These are phyloP conservation scores for Acipenser oxyrinchus DNA, from an alignment of 2,797 vertebrate species.

Conservation along the genomic window DNA sequence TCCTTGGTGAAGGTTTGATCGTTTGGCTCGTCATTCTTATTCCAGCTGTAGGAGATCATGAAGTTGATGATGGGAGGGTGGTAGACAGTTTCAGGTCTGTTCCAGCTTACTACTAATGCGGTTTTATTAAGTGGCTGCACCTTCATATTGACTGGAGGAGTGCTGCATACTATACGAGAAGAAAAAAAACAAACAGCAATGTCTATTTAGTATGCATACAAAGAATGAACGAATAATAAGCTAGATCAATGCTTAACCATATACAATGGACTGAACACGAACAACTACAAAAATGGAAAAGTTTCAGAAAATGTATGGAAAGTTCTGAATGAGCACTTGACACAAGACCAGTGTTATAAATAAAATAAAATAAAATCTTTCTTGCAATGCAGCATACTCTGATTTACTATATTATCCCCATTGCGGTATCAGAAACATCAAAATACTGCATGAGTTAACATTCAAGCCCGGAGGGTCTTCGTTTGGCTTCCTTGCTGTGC, in stretches of 20 bases:
- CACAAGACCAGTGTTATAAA: too few relatives aligned
- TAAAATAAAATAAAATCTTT: slow-evolving; percentile 26
- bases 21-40: slow-evolving; percentile 85
- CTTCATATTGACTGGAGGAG: slow-evolving; percentile 89
- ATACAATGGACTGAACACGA: too few relatives aligned
- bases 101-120: slow-evolving; percentile 83
- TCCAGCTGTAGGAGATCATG: slow-evolving; percentile 95
- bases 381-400: slow-evolving; percentile 32
- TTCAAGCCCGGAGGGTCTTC: slow-evolving; percentile 27
- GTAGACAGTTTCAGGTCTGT: slow-evolving; percentile 78
- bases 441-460: slow-evolving; percentile 40
- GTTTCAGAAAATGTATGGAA: too few relatives aligned
- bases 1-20: slow-evolving; percentile 88
- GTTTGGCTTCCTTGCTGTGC: slow-evolving; percentile 1
- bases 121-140: slow-evolving; percentile 86
- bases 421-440: slow-evolving; percentile 25
- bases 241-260: too few relatives aligned
- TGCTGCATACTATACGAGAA: slow-evolving; percentile 77
- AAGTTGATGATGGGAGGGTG: slow-evolving; percentile 91
- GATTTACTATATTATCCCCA: slow-evolving; percentile 37
- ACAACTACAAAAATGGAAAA: too few relatives aligned
- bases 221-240: not conserved
- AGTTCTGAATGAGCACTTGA: too few relatives aligned
- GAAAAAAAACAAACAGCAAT: not conserved
- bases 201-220: not conserved